Evolutionary conservation across 2,797 vertebrate genomes (phyloP), one percentile per base, ranked within the genome.

Genomic region (Australoheros facetus): DNA sequence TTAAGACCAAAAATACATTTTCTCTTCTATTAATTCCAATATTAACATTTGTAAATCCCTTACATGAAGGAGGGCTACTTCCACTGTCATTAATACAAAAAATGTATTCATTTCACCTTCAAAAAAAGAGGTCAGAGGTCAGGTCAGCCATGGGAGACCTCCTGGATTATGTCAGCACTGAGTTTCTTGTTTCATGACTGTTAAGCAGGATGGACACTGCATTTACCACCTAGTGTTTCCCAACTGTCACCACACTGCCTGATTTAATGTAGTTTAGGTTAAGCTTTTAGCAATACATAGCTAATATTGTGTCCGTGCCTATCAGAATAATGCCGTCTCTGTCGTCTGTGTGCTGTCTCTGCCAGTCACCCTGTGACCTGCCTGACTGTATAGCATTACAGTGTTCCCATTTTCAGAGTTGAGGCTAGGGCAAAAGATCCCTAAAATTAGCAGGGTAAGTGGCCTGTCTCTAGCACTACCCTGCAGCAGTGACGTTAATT

Each of bases 361-460:
- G 79, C 79, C 82, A 42, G 83, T 82, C 77, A 85, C 89, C 77
- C 81, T 11, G 77, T 86, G 85, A 88, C 81, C 85, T 79, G 81
- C 73, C 77, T 57, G 37, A 75, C 83, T 86, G 90, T 87, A 88
- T 90, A 81, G 71, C 83, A 10, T 94, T 92, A 93, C 92, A 89
- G 73, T 77, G 83, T 85, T 90, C 83, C 90, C 90, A 88, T 90
- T 91, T 92, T 86, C 88, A 93, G 89, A 86, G 88, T 71, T 85
- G 81, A 89, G 75, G 88, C 87, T 84, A 76, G 83, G 87, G 89
- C 74, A 78, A 93, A 90, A 93, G 89, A 81, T 53, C 77, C 92
- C 94, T 94, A 94, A 95, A 95, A 92, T 95, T 95, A 95, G 94
- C 90, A 85, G 77, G 86, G 88, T 87, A 91, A 91, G 88, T 82